A percentile compares a stretch with the other conserved stretches of the same genome.
phyloP scores from a whole-genome alignment of 2,113 vertebrate species.

The Oreochromis niloticus region DNA sequence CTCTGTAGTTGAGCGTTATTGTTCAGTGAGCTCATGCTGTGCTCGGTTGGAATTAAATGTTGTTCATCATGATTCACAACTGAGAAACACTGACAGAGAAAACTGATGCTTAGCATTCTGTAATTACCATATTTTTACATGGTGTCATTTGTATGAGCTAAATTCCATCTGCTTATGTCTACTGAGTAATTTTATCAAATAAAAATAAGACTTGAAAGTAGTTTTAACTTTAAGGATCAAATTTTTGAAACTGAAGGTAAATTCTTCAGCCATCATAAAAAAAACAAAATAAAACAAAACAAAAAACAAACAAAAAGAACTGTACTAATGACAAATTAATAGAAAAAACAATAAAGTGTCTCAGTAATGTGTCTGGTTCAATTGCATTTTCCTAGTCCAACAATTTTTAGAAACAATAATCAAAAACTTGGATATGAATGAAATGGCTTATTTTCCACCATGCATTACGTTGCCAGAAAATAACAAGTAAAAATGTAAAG shows the following conservation, averaged over 20 bases:
- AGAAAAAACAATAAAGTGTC: neutral
- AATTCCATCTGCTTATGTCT: neutral
- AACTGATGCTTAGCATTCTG: neutral
- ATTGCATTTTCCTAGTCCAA: neutral
- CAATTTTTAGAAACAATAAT: neutral
- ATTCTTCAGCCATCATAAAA: neutral
- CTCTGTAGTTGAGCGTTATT: neutral
- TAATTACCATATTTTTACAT: neutral
- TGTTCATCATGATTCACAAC: neutral
- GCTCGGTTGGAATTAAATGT: neutral
- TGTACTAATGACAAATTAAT: accelerated
- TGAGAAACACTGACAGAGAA: neutral
- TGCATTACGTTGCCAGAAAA: neutral
- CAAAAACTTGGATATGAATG: neutral
- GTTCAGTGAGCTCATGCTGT: neutral
- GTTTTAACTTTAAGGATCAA: neutral
- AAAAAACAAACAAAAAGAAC: neutral
- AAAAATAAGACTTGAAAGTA: neutral
- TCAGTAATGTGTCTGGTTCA: neutral
- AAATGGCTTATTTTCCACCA: neutral
- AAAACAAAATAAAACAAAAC: neutral
- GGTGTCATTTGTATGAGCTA: neutral
- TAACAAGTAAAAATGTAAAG: neutral
- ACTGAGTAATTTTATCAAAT: neutral
- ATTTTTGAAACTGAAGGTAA: neutral